Evolutionary conservation across 1,140 invertebrate species (phyloP).

Genomic region (Drosophila eugracilis): DNA sequence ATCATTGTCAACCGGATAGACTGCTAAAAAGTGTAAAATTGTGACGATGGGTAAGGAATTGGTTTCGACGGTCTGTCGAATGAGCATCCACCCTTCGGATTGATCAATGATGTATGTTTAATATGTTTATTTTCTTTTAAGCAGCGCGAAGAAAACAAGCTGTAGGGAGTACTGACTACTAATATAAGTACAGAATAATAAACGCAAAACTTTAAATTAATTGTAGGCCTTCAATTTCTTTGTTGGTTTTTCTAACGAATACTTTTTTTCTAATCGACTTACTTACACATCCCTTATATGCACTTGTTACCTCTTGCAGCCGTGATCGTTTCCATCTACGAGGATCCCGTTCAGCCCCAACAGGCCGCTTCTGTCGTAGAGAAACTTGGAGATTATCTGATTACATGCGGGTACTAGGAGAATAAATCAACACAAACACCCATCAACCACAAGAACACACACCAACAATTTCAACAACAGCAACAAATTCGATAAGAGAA

Average conservation of each 20-base stretch:
- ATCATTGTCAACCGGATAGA: slow-evolving; percentile 70
- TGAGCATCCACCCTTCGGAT: too few species aligned
- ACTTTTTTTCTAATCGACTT: neutral
- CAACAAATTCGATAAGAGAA: slow-evolving; percentile 60
- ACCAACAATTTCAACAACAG: slow-evolving; percentile 19
- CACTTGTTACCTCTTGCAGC: slow-evolving; percentile 87
- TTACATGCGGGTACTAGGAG: slow-evolving; percentile 96
- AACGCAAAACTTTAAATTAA: too few species aligned
- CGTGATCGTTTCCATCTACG: slow-evolving; percentile 95
- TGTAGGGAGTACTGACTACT: too few species aligned
- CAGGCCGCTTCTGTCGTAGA: slow-evolving; percentile 97
- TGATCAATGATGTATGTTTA: too few species aligned
- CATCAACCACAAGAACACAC: slow-evolving; percentile 57
- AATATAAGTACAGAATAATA: too few species aligned
- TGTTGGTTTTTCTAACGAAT: neutral
- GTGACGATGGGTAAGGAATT: neutral
- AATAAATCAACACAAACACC: slow-evolving; percentile 68
- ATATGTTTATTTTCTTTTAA: too few species aligned
- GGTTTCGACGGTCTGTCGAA: too few species aligned
- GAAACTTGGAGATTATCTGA: slow-evolving; percentile 97
- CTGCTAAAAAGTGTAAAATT: slow-evolving; percentile 6
- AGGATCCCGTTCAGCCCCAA: slow-evolving; percentile 97
- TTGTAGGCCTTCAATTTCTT: too few species aligned
- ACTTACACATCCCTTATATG: neutral
- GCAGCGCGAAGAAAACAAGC: too few species aligned